phyloP scores from a whole-genome alignment of 2,113 vertebrate species.

The Mola mola region DNA sequence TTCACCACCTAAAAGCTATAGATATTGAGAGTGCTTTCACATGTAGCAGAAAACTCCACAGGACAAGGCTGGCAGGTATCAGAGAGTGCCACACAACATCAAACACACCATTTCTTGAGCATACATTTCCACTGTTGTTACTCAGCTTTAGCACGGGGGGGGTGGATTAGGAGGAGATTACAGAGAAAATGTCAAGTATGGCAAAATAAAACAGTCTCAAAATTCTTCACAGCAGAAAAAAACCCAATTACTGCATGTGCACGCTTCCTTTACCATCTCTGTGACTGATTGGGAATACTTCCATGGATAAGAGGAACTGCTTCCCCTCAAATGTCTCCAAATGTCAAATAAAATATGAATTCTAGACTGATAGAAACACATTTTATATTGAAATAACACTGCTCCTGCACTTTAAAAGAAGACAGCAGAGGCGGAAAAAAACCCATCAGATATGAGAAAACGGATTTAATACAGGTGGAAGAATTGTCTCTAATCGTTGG shows the following conservation, averaged over 20 bases:
- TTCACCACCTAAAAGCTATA: constrained; percentile 76
- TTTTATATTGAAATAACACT: constrained; percentile 64
- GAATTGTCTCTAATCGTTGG: background rate
- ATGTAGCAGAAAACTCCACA: constrained; percentile 80
- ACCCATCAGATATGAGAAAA: constrained; percentile 12
- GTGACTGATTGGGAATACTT: constrained; percentile 56
- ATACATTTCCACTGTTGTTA: constrained; percentile 69
- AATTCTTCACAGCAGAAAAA: constrained; percentile 55
- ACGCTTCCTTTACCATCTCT: constrained; percentile 26
- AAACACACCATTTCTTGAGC: constrained; percentile 74
- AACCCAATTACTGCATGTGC: constrained; percentile 50
- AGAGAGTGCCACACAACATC: constrained; percentile 73
- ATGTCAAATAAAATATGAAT: constrained; percentile 43
- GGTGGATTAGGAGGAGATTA: constrained; percentile 65
- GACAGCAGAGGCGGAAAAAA: constrained; percentile 27
- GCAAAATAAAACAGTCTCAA: constrained; percentile 37
- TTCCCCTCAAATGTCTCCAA: constrained; percentile 16
- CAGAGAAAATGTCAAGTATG: constrained; percentile 63
- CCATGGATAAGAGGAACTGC: constrained; percentile 42
- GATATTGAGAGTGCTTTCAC: constrained; percentile 80
- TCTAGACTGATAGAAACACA: constrained; percentile 54
- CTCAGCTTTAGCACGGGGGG: constrained; percentile 56
- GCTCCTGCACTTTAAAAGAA: constrained; percentile 37
- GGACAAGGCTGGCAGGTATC: constrained; percentile 70
- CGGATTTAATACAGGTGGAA: constrained; percentile 14